Evolutionary conservation across 2,113 vertebrate species (phyloP).

Genomic region (Dermatemys mawii): DNA sequence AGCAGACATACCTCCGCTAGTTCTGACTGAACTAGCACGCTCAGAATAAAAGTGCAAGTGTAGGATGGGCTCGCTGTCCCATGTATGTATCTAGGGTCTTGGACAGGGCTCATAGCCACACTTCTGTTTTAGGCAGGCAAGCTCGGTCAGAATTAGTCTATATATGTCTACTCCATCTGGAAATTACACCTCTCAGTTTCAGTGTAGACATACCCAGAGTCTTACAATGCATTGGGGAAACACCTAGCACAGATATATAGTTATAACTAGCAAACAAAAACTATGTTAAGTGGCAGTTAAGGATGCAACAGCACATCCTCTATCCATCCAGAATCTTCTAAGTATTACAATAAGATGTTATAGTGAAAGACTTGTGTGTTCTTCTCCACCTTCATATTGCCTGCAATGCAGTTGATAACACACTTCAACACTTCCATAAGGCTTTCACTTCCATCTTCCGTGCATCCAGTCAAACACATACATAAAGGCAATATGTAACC

Average conservation of each 20-base stretch:
- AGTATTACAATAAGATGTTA: neutral
- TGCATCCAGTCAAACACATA: neutral
- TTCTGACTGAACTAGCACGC: neutral
- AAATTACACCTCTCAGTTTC: neutral
- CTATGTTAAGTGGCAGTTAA: neutral
- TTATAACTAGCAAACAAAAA: neutral
- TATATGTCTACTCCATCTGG: neutral
- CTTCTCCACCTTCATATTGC: neutral
- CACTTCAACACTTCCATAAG: neutral
- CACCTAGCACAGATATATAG: neutral
- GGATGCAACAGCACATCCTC: accelerated
- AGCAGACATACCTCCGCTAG: neutral
- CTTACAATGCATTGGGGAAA: neutral
- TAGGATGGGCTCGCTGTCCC: neutral
- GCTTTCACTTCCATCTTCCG: neutral
- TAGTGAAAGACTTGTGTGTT: neutral
- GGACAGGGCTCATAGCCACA: neutral
- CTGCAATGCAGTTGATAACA: neutral
- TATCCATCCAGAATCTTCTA: neutral
- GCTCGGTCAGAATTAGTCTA: neutral
- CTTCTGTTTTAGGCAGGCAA: neutral
- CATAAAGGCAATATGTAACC: neutral
- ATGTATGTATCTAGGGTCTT: neutral
- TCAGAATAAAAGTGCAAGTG: neutral
- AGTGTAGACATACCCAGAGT: neutral